A percentile compares a stretch with the other conserved stretches of the same genome.
phyloP scores from a whole-genome alignment of 2,113 vertebrate genomes.

The Ptychochromis oligacanthus region DNA sequence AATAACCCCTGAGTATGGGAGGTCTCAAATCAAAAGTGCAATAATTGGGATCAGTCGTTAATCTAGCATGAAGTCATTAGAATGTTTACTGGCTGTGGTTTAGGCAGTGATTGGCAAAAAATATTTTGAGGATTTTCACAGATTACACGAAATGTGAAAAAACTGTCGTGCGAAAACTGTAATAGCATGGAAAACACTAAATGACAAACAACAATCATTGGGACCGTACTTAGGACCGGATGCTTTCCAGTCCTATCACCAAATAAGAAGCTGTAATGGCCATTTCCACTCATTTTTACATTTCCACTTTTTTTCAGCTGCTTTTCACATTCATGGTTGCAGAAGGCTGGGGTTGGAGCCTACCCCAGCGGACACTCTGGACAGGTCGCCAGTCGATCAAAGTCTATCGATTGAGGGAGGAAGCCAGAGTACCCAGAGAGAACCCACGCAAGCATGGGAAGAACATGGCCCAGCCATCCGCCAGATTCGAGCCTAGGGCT shows the following conservation, averaged over 20 bases:
- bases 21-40: constrained; percentile 55
- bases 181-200: constrained; percentile 13
- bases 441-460: neutral
- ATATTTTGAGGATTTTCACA: constrained; percentile 24
- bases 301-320: neutral
- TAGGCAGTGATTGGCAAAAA: constrained; percentile 4
- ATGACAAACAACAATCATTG: constrained; percentile 45
- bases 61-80: constrained; percentile 59
- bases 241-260: neutral
- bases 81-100: constrained; percentile 29
- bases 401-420: neutral
- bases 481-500: neutral
- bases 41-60: constrained; percentile 57
- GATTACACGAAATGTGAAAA: constrained; percentile 1
- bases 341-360: neutral
- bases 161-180: constrained; percentile 17
- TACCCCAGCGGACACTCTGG: neutral
- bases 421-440: neutral
- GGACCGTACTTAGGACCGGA: neutral
- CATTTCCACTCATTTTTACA: neutral
- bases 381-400: neutral
- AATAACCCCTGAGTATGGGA: constrained; percentile 59
- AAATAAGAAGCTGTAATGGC: neutral
- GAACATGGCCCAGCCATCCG: neutral
- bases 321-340: neutral